Base-by-base conservation (phyloP, 1,140 invertebrate species). In the Habropoda laboriosa region DNA sequence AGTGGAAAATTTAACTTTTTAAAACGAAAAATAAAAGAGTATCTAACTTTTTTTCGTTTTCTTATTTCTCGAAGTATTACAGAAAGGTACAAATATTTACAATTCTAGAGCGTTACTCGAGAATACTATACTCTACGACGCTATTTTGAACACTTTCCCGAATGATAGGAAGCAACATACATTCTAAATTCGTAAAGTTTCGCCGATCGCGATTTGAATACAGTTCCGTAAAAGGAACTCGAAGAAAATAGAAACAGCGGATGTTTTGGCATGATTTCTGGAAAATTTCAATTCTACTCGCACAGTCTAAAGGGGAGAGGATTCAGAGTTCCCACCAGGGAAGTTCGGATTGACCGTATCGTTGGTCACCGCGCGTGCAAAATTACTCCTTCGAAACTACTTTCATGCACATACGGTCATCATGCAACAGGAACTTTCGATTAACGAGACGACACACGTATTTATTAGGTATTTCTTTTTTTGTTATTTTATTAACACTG, bases 211-310 rank as follows among this genome's bases (percentile, higher is more conserved):
- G 32, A 18, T 21, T 32, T 4, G 27, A 0, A 58, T 32, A 58
- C 30, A 18, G 18, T 58, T 32, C 55, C n/a, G 21, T 21, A 58
- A 58, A 58, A 58, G 55, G 21, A 58, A 58, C 30, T 58, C 16
- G 30, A 30, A 8, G 55, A 58, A 32, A 58, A 16, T 32, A 58
- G 30, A 58, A 32, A 21, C 8, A 58, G 30, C 27, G 55, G 55
- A 58, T 58, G 55, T 58, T 58, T 58, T 58, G 55, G 13, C 30
- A 4, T 1, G 55, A 32, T 58, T 58, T 21, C 55, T 12, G 30
- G n/a, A n/a, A 58, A 58, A 58, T 58, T 58, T 32, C 27, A 32
- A 58, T 58, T 58, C 55, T 21, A 58, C 32, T 58, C 55, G 1
- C 30, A n/a, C n/a, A n/a, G n/a, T n/a, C 30, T 10, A 58, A 16